Evolutionary conservation across 2,797 vertebrate genomes (phyloP).

Genomic region (Ficedula albicollis): DNA sequence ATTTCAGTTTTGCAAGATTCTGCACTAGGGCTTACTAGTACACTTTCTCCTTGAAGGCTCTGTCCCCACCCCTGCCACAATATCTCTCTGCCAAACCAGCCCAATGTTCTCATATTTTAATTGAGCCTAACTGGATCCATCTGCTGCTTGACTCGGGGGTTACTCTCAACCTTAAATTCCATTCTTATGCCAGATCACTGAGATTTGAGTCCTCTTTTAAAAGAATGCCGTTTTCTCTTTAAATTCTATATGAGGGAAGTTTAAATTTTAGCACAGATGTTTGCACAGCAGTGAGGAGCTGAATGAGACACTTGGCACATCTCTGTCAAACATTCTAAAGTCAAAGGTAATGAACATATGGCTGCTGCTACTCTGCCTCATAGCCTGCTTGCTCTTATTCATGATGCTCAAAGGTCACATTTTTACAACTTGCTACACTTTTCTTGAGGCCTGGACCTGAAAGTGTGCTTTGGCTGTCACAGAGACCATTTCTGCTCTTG

Average conservation of each 20-base stretch:
- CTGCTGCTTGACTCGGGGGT: not conserved
- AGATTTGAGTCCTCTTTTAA: not conserved
- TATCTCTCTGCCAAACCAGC: not conserved
- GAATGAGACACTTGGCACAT: not conserved
- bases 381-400: not conserved
- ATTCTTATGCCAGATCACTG: not conserved
- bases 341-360: not conserved
- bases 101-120: constrained; percentile 8
- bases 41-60: not conserved
- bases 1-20: not conserved
- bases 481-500: not conserved
- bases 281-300: not conserved
- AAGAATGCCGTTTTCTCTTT: not conserved
- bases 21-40: not conserved
- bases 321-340: not conserved
- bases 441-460: not conserved
- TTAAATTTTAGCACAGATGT: not conserved
- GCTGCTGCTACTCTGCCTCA: not conserved
- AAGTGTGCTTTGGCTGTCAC: not conserved
- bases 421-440: not conserved
- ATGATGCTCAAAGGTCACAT: not conserved
- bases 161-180: not conserved
- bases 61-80: not conserved
- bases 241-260: not conserved
- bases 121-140: constrained; percentile 18